A percentile compares a stretch with the other conserved stretches of the same genome.
phyloP scores from a whole-genome alignment of 35 echinoderm and acorn worm genomes.

The Apostichopus californicus region DNA sequence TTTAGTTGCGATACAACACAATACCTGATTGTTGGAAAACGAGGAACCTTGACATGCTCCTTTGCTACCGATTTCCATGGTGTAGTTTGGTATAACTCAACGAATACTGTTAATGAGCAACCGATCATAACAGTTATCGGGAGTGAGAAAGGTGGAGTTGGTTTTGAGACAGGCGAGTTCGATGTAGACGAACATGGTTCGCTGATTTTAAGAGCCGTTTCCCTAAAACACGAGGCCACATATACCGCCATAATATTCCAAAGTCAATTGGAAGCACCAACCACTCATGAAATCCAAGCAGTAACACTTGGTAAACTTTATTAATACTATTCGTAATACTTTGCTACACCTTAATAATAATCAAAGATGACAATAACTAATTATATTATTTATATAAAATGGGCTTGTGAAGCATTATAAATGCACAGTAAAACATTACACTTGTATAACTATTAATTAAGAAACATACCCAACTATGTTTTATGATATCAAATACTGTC shows the following conservation, averaged over 20 bases:
- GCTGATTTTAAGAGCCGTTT: not conserved
- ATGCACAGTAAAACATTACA: no score
- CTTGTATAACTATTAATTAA: no score
- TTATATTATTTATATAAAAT: no score
- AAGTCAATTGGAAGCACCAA: not conserved
- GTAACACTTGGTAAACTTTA: not conserved
- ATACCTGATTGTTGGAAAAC: not conserved
- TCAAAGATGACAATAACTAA: no score
- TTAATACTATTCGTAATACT: no score
- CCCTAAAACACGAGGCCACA: not conserved
- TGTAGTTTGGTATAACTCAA: slow-evolving; percentile 29
- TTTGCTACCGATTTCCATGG: not conserved
- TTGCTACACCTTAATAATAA: no score
- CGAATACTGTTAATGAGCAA: not conserved
- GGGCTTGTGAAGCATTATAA: no score
- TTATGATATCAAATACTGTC: no score
- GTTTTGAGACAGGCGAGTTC: not conserved
- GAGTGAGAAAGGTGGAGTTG: not conserved
- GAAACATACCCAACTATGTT: no score
- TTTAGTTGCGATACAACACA: not conserved
- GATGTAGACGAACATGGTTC: not conserved
- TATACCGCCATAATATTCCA: slow-evolving; percentile 7
- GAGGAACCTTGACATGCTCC: not conserved
- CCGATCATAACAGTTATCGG: not conserved
- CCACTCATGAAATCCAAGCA: not conserved